Conservation (phyloP, 2,113 vertebrate genomes). For the Melanerpes aurifrons region DNA sequence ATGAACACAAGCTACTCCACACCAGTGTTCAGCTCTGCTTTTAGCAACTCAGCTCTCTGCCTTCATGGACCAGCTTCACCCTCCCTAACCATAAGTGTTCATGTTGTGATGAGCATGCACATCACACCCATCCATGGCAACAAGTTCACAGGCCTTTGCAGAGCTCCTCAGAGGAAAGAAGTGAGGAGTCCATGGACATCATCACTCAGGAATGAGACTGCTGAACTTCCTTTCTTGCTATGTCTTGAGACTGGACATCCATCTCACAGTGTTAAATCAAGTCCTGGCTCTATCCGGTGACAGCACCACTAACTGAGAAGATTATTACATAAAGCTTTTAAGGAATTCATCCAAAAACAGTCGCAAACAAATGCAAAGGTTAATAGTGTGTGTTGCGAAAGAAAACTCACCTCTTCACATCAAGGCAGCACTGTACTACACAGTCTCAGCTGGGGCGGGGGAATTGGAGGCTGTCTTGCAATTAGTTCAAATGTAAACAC, state of each 20-base stretch:
- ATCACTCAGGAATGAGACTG: not conserved
- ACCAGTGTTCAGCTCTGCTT: not conserved
- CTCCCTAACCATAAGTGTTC: accelerated
- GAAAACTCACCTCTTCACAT: not conserved
- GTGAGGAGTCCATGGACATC: not conserved
- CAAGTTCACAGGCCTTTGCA: not conserved
- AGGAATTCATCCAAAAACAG: not conserved
- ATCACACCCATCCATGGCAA: not conserved
- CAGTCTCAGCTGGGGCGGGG: not conserved
- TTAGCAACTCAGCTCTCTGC: not conserved
- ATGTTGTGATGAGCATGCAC: accelerated
- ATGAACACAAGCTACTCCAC: not conserved
- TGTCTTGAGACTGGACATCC: not conserved
- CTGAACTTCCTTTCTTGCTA: not conserved
- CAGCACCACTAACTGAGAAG: accelerated
- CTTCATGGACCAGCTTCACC: accelerated
- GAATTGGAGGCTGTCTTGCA: not conserved
- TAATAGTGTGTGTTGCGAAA: not conserved
- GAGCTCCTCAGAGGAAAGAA: not conserved
- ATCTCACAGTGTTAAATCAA: not conserved
- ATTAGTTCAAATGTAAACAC: not conserved
- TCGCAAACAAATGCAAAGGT: not conserved
- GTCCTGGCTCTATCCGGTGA: not conserved
- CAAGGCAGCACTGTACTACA: not conserved
- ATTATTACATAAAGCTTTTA: not conserved